Conservation (phyloP, 2,888 invertebrate species). For the Subacronicta megacephala region DNA sequence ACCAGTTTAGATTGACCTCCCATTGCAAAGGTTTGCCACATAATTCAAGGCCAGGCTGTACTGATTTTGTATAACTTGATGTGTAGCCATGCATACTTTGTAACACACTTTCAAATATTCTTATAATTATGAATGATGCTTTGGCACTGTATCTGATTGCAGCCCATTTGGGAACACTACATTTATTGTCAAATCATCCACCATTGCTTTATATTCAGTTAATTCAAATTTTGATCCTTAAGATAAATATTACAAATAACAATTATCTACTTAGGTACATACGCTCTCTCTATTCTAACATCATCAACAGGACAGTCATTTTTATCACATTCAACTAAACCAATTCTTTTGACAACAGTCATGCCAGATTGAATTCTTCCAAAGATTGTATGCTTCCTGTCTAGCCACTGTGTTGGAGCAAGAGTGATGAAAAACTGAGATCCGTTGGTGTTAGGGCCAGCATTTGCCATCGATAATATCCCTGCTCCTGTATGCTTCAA, state of each 20-base stretch:
- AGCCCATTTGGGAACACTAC: too few species aligned
- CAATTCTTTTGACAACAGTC: constrained; percentile 97
- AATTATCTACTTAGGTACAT: constrained; percentile 71
- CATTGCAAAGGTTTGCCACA: too few species aligned
- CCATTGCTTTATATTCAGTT: too few species aligned
- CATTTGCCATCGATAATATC: constrained; percentile 99
- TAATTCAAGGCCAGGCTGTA: too few species aligned
- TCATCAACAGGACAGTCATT: constrained; percentile 97
- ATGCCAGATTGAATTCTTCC: constrained; percentile 96
- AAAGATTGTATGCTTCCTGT: constrained; percentile 99
- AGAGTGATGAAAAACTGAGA: constrained; percentile 99
- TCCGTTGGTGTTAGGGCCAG: constrained; percentile 98
- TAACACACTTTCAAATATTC: too few species aligned
- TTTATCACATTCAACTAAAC: constrained; percentile 97
- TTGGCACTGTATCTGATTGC: too few species aligned
- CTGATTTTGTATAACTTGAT: too few species aligned
- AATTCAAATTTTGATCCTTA: too few species aligned
- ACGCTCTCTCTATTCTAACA: constrained; percentile 92
- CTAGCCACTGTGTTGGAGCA: constrained; percentile 99
- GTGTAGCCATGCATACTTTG: too few species aligned
- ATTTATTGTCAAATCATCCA: too few species aligned
- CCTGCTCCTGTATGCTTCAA: constrained; percentile 98
- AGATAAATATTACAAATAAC: not conserved
- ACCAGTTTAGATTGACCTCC: too few species aligned
- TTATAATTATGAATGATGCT: too few species aligned